Conservation (phyloP, 2,797 vertebrate species). For the Ataeniobius toweri region DNA sequence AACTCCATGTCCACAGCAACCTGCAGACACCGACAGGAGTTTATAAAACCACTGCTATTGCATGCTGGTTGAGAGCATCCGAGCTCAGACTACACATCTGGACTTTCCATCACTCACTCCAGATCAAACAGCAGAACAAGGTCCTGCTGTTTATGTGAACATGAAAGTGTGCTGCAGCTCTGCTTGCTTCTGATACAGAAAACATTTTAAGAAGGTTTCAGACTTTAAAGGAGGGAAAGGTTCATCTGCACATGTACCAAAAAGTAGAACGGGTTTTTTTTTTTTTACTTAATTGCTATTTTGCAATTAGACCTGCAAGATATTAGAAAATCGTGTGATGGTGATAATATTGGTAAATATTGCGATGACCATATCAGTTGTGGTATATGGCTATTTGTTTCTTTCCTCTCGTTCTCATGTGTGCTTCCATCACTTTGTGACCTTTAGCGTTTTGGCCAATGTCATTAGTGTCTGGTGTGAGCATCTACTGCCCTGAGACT, state of each 20-base stretch:
- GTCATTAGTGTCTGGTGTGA: too few relatives aligned
- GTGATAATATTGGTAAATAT: too few relatives aligned
- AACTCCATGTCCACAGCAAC: slow-evolving; percentile 99
- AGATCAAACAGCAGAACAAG: not conserved
- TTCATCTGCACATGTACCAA: not conserved
- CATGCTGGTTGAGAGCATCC: not conserved
- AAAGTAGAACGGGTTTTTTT: not conserved
- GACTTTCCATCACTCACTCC: not conserved
- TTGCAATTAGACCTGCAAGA: too few relatives aligned
- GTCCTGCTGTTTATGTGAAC: not conserved
- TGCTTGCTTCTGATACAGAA: not conserved
- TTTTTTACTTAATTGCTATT: too few relatives aligned
- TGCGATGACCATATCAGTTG: too few relatives aligned
- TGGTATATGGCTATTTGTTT: too few relatives aligned
- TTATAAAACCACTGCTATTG: not conserved
- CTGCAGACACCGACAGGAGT: slow-evolving; percentile 64
- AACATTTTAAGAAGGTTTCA: not conserved
- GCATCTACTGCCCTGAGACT: too few relatives aligned
- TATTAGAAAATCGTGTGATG: too few relatives aligned
- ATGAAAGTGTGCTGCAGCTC: not conserved
- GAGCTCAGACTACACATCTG: not conserved
- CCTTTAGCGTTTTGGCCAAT: too few relatives aligned
- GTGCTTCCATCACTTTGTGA: too few relatives aligned
- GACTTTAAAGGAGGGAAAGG: not conserved
- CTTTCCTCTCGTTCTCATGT: too few relatives aligned